Conservation (phyloP, 1,140 invertebrate species). For the Cataglyphis hispanica region DNA sequence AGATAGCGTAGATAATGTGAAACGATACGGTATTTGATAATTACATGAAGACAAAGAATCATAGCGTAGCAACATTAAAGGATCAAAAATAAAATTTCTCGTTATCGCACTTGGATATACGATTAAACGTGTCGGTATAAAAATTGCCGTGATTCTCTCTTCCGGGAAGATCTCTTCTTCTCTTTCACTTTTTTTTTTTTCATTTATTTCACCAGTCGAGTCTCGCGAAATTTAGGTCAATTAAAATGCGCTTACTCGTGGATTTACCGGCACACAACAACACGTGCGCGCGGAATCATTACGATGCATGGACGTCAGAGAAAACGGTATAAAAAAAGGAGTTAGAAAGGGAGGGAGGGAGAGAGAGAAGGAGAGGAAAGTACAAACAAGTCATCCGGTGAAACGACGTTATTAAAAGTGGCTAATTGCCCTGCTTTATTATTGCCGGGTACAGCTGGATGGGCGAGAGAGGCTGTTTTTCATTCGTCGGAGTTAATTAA, state of each 20-base stretch:
- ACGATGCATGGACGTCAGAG: constrained; percentile 41
- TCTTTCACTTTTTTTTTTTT: background rate
- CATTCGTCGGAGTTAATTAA: constrained; percentile 73
- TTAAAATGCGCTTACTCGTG: constrained; percentile 62
- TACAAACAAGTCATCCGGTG: constrained; percentile 68
- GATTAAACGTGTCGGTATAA: constrained; percentile 47
- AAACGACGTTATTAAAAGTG: constrained; percentile 77
- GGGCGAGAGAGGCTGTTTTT: constrained; percentile 72
- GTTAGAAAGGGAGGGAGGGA: background rate
- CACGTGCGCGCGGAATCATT: constrained; percentile 66
- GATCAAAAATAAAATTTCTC: constrained; percentile 56
- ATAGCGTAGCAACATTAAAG: constrained; percentile 24
- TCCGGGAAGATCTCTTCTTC: background rate
- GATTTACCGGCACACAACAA: constrained; percentile 31
- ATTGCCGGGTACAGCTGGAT: constrained; percentile 66
- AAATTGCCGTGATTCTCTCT: constrained; percentile 35
- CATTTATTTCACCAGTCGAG: constrained; percentile 33
- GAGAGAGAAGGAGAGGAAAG: constrained; percentile 32
- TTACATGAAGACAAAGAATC: constrained; percentile 27
- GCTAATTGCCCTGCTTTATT: constrained; percentile 75
- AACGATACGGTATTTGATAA: background rate
- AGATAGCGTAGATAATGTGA: background rate
- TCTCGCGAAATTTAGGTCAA: constrained; percentile 69
- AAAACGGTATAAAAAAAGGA: constrained; percentile 34
- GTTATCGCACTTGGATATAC: constrained; percentile 49